phyloP scores from a whole-genome alignment of 2,888 invertebrate species.

The Aethes cnicana region DNA sequence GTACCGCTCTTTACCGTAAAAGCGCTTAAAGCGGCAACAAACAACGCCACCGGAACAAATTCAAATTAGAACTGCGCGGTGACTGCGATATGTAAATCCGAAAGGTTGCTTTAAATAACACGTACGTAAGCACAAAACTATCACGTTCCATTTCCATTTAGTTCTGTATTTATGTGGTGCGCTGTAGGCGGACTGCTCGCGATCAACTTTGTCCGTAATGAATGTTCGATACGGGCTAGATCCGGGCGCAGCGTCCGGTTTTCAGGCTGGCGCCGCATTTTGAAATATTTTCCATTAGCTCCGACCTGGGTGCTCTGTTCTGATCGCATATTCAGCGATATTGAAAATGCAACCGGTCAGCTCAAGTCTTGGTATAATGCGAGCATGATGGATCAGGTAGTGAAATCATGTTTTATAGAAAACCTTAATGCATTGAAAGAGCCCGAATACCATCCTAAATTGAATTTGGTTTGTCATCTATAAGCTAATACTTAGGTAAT shows the following conservation, averaged over 20 bases:
- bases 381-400: too few species aligned
- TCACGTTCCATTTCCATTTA: constrained; percentile 30
- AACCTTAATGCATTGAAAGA: too few species aligned
- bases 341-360: background rate
- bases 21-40: background rate
- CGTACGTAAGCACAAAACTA: constrained; percentile 17
- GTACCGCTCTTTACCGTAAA: too few species aligned
- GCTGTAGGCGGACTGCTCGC: constrained; percentile 38
- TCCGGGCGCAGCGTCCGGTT: constrained; percentile 50
- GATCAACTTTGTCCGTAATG: constrained; percentile 57
- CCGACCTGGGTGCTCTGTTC: constrained; percentile 38
- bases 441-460: too few species aligned
- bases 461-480: too few species aligned
- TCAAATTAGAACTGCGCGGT: constrained; percentile 16
- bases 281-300: constrained; percentile 54
- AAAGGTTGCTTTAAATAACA: constrained; percentile 26
- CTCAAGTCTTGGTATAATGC: background rate
- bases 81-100: constrained; percentile 20
- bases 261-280: constrained; percentile 41
- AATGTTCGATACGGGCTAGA: constrained; percentile 48
- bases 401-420: too few species aligned
- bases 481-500: too few species aligned
- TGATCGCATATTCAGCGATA: background rate
- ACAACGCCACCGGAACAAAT: constrained; percentile 2
- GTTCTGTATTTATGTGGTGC: constrained; percentile 27